Conservation (phyloP, 2,888 invertebrate genomes). For the Trimorus sp. region DNA sequence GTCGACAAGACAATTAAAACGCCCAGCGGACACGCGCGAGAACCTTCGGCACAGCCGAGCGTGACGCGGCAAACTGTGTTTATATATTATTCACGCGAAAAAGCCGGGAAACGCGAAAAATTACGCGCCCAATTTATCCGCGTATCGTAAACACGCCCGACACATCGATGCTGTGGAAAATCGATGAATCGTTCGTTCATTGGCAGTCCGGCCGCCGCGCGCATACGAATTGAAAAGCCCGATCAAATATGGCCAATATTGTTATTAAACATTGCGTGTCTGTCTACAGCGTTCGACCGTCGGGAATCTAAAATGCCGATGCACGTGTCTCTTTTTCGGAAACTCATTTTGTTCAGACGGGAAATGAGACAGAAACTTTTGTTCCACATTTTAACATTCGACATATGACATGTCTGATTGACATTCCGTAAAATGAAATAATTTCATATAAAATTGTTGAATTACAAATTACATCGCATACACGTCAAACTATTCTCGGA, state of each 20-base stretch:
- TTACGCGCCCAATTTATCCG: slow-evolving; percentile 35
- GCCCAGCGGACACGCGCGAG: too few relatives aligned
- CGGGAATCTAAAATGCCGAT: background rate
- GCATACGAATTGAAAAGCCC: slow-evolving; percentile 49
- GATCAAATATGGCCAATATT: slow-evolving; percentile 36
- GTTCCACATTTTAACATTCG: slow-evolving; percentile 1
- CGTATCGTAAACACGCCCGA: slow-evolving; percentile 32
- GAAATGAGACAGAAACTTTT: slow-evolving; percentile 9
- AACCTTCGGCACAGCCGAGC: too few relatives aligned
- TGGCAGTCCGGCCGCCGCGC: slow-evolving; percentile 16
- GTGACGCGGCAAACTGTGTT: background rate
- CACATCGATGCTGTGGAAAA: slow-evolving; percentile 31
- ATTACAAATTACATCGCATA: too few relatives aligned
- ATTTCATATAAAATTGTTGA: background rate
- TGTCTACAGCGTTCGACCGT: slow-evolving; percentile 46
- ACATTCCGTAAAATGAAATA: slow-evolving; percentile 15
- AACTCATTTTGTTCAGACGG: slow-evolving; percentile 4
- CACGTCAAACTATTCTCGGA: too few relatives aligned
- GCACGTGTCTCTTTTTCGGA: too few relatives aligned
- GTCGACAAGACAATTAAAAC: too few relatives aligned
- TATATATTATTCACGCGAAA: slow-evolving; percentile 46
- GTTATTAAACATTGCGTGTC: slow-evolving; percentile 40
- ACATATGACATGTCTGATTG: too few relatives aligned
- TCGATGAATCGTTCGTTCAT: slow-evolving; percentile 47
- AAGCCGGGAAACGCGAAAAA: slow-evolving; percentile 25